Evolutionary conservation across 2,888 invertebrate genomes (phyloP).

Genomic region (Ectemnius continuus): DNA sequence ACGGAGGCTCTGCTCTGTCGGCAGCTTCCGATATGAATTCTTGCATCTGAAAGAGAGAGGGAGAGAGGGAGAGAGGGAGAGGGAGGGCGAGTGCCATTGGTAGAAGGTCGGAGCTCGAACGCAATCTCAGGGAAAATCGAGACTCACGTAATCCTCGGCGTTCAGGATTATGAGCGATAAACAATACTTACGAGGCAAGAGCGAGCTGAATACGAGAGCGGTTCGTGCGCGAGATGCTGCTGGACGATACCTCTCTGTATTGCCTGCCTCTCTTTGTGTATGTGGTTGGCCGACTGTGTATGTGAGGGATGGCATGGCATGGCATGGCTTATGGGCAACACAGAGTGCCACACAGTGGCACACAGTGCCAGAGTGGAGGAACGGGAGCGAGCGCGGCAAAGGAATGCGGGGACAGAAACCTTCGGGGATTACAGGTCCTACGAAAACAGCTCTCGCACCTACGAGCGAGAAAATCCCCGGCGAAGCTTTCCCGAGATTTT

Average conservation of each 20-base stretch:
- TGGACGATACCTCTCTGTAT: conserved; percentile 39
- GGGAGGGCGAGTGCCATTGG: not conserved
- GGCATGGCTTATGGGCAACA: too few relatives aligned
- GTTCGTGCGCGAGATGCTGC: conserved; percentile 49
- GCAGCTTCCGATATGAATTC: conserved; percentile 26
- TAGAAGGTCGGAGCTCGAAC: conserved; percentile 17
- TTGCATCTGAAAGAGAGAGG: conserved; percentile 1
- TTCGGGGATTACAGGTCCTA: conserved; percentile 56
- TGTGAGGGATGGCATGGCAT: too few relatives aligned
- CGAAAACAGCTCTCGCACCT: conserved; percentile 56
- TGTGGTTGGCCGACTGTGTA: too few relatives aligned
- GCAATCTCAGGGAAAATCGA: conserved; percentile 67
- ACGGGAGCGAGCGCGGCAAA: conserved; percentile 5
- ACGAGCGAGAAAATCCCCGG: conserved; percentile 26
- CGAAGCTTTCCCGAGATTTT: conserved; percentile 12
- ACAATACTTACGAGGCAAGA: conserved; percentile 54
- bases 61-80: not conserved
- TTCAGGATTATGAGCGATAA: conserved; percentile 66
- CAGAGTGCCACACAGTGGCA: too few relatives aligned
- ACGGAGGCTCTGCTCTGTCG: too few relatives aligned
- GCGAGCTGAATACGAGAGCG: conserved; percentile 35
- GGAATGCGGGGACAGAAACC: conserved; percentile 44
- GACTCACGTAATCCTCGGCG: conserved; percentile 63
- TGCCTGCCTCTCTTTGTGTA: too few relatives aligned
- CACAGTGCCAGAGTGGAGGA: too few relatives aligned